Base-by-base conservation (phyloP, 2,888 invertebrate genomes). In the Apotomis betuletana region DNA sequence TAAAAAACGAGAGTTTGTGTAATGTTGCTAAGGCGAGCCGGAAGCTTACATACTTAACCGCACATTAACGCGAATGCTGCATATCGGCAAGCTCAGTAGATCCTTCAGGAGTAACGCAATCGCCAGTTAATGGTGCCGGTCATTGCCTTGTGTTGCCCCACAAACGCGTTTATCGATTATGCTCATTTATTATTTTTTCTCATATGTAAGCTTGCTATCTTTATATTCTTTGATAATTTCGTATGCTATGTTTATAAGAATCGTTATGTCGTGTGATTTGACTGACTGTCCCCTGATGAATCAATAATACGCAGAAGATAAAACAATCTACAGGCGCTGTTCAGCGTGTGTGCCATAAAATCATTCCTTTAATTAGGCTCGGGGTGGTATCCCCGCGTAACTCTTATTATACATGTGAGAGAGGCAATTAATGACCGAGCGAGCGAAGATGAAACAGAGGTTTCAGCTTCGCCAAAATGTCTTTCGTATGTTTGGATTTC, bases 81-180 rank as follows among this genome's bases (percentile, higher is more conserved):
- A n/a, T 57, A 36, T 65, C 65, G 65, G 65, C 46, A 64, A 8
- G 54, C 57, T 62, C 52, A 46, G 57, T 58, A 58, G 67, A 72
- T 72, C 62, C 67, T 63, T 68, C 63, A 68, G 62, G 57, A 67
- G 57, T 41, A 68, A 63, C 67, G 63, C 63, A 68, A 68, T 72
- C 72, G 67, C 63, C 13, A 46, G 58, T 68, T 72, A 72, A 68
- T 72, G 63, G 72, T 59, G 63, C 62, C 68, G 72, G 72, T 72
- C 72, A 63, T 72, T 72, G 71, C 67, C 67, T 67, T 63, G 65
- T 36, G 70, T 61, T 49, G 65, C 46, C 68, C 67, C 62, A 67
- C 62, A 44, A 63, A 67, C 71, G 58, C 60, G 41, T 61, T 61
- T 71, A 72, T 72, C 68, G 67, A 72, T 72, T 57, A 52, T 51